Evolutionary conservation across 2,797 vertebrate genomes (phyloP), one percentile per base, ranked within the genome.

Genomic region (Chaunax sp.): DNA sequence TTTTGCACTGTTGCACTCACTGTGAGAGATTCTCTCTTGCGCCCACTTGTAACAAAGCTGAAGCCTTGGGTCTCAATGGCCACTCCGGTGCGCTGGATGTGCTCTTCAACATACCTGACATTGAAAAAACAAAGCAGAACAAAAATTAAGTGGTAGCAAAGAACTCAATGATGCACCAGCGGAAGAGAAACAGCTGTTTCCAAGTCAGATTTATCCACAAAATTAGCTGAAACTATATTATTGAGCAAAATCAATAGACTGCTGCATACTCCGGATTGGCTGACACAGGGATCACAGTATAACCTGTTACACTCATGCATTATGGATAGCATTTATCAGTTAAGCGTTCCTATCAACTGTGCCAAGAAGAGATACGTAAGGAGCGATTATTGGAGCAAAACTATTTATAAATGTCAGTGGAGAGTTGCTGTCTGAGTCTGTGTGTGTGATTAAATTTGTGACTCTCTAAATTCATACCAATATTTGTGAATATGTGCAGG

Each of bases 1-100:
- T 14, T 41, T 20, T 47, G 3, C 26, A 49, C 30, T 13, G 33
- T 16, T 35, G 33, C 10, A 75, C 94, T 93, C 69, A 96, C 95
- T 22, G 94, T 95, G 49, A 96, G 94, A 16, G 95, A 95, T 70
- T 96, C 95, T 71, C 95, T 92, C 80, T 96, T 96, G 59, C 93
- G 93, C 5, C 95, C 95, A 57, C 91, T 96, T 25, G 95, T 96
- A 26, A 96, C 92, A 75, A 96, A 95, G 55, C 91, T 95, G 77
- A 96, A 96, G 20, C 95, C 94, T 75, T 96, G 94, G 0, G 95
- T 96, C 84, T 95, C 95, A 35, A 95, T 95, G 2, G 95, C 94
- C 19, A 96, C 95, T 8, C 95, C 95, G 2, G 95, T 95, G 58
- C 94, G 92, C 78, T 96, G 95, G 45, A 96, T 94, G 77, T 96